phyloP scores from a whole-genome alignment of 1,140 invertebrate species.

The Drosophila funebris region DNA sequence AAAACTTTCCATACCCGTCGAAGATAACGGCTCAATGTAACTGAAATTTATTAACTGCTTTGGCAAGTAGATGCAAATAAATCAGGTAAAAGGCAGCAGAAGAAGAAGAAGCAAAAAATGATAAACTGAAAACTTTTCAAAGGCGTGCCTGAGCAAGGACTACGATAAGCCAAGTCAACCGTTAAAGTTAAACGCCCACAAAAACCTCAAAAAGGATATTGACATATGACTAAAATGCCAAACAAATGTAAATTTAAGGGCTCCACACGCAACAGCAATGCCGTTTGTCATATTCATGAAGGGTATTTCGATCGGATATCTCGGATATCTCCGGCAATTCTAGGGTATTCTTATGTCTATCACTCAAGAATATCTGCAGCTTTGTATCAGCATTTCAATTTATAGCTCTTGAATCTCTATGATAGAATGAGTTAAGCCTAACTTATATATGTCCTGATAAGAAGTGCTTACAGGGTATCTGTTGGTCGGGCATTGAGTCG shows the following conservation, averaged over 20 bases:
- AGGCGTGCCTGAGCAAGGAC: constrained; percentile 29
- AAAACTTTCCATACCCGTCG: constrained; percentile 53
- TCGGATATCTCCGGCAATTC: no score
- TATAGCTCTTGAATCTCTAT: no score
- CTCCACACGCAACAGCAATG: constrained; percentile 26
- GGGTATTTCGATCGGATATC: background rate
- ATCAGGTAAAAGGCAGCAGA: constrained; percentile 55
- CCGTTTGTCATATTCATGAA: background rate
- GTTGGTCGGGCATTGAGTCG: background rate
- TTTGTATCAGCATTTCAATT: no score
- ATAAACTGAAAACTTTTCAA: constrained; percentile 36
- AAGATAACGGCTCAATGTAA: constrained; percentile 62
- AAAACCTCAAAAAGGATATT: constrained; percentile 71
- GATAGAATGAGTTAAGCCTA: no score
- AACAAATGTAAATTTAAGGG: constrained; percentile 48
- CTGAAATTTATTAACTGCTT: constrained; percentile 78
- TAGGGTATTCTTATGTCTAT: no score
- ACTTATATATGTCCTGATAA: background rate
- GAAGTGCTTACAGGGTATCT: constrained; percentile 11
- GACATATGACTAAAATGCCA: constrained; percentile 62
- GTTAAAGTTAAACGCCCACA: constrained; percentile 65
- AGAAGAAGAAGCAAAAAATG: constrained; percentile 35
- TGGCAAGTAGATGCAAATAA: constrained; percentile 66
- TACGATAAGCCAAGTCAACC: constrained; percentile 54
- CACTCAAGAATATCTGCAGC: no score